Base-by-base conservation (phyloP, 2,797 vertebrate genomes). In the Enteromius fasciolatus region DNA sequence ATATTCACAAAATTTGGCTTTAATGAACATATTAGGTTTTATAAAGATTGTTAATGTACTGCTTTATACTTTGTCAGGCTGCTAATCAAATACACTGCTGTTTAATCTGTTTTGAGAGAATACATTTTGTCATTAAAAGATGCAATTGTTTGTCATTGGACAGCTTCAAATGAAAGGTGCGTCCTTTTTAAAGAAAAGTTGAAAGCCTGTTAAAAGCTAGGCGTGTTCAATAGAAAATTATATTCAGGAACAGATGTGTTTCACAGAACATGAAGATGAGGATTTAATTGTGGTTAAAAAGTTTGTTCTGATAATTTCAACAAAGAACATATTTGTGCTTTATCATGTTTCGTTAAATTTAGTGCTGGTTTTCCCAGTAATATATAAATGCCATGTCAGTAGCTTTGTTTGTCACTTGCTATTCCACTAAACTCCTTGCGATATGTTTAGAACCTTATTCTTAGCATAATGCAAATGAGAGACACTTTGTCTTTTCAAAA, bases 101-200 rank as follows among this genome's bases (percentile, higher is more conserved):
- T 57, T 39, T 23, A 25, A 23, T 41, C 18, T 39, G n/a, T 59
- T 59, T 75, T 57, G n/a, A 59, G 4, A 54, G 11, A 73, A 73
- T 50, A 17, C 1, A 6, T 48, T 15, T 64, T 77, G 17, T 80
- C 23, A 80, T n/a, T 80, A 41, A 59, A 31, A 14, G 18, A n/a
- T 11, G 31, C 12, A 41, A 17, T 54, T 69, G 3, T 14, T 36
- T 76, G 14, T 44, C 3, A 17, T 18, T 41, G 4, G n/a, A 41
- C 25, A 41, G 14, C 28, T 31, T 7, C 1, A 73, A 39, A 74
- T 64, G 9, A 50, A 81, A 74, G 69, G 18, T 50, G 28, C 63
- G 69, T 33, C n/a, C 67, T 59, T 46, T 44, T 18, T 44, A 36
- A 7, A 57, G 33, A 75, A 75, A 18, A 80, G 4, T 14, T 74